Conservation (phyloP, 2,113 vertebrate genomes). For the Paracanthobrama guichenoti region DNA sequence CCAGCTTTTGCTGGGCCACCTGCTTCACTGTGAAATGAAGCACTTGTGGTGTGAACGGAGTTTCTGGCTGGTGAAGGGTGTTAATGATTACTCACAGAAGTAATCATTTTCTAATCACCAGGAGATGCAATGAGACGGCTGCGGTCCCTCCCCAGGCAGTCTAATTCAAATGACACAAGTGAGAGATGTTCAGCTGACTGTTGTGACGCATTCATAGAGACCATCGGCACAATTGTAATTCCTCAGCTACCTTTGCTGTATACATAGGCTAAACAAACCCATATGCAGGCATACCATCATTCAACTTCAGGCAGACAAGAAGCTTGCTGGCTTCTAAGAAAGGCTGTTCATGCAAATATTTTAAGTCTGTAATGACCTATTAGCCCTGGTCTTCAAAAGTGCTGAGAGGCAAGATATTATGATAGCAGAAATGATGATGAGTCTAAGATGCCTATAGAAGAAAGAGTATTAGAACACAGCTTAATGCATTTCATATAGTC, state of each 20-base stretch:
- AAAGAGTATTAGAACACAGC: background rate
- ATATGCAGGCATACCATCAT: background rate
- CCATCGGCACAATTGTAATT: constrained; percentile 3
- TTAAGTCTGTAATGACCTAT: background rate
- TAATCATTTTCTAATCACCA: constrained; percentile 38
- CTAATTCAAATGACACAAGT: constrained; percentile 27
- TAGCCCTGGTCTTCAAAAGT: background rate
- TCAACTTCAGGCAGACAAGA: background rate
- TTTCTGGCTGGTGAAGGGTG: constrained; percentile 43
- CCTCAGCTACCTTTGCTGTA: background rate
- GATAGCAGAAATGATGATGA: background rate
- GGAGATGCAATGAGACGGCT: constrained; percentile 10
- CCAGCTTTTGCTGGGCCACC: constrained; percentile 43
- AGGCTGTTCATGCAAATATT: constrained; percentile 23
- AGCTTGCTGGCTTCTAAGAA: background rate
- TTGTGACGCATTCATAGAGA: background rate
- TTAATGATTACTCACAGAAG: constrained; percentile 46
- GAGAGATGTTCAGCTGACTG: constrained; percentile 38
- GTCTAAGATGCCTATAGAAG: constrained; percentile 4
- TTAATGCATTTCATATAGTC: constrained; percentile 4
- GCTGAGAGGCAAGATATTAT: background rate
- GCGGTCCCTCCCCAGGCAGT: constrained; percentile 17
- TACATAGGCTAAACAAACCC: background rate
- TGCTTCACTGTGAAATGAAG: constrained; percentile 43
- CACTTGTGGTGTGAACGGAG: constrained; percentile 27